Base-by-base conservation (phyloP, 2,113 vertebrate genomes). In the Mesitornis unicolor region DNA sequence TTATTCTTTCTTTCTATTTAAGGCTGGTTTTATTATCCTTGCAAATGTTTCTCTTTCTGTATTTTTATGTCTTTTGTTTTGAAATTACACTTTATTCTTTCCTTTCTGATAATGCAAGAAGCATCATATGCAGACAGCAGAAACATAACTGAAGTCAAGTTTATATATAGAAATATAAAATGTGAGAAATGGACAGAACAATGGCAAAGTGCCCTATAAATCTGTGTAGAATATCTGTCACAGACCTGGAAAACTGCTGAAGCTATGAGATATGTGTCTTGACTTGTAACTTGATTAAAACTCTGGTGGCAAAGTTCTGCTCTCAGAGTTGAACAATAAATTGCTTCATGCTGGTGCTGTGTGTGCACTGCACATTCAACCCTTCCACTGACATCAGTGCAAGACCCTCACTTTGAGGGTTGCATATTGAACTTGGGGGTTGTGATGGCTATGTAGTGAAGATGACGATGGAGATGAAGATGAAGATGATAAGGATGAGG, bases 51-150 rank as follows among this genome's bases (percentile, higher is more conserved):
- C 1, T 81, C 43, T 81, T 84, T 31, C 17, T 48, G 25, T 56
- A 47, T 60, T 48, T 64, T 85, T 75, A 28, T 36, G n/a, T 74
- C 36, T 92, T 84, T 90, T 90, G 24, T 21, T 83, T 89, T 64
- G 14, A 89, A 81, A 95, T 84, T 91, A 45, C 13, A 40, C 22
- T 83, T 47, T n/a, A 45, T 88, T 75, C 21, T 38, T 87, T 74
- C 80, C 13, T 90, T 93, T 80, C 60, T 79, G 63, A 87, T 63
- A 92, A 89, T 29, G 54, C 56, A 78, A 86, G 73, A 69, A 84
- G 26, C 22, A 75, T 71, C 43, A 25, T 75, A 70, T 47, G 80
- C 15, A 85, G 74, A 93, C 13, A 88, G 48, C 13, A 70, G 67
- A 73, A 68, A 25, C 25, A 75, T 81, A 67, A 51, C 26, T 77